Evolutionary conservation across 2,888 invertebrate species (phyloP), one percentile per base, ranked within the genome.

Genomic region (Germaria angustata): DNA sequence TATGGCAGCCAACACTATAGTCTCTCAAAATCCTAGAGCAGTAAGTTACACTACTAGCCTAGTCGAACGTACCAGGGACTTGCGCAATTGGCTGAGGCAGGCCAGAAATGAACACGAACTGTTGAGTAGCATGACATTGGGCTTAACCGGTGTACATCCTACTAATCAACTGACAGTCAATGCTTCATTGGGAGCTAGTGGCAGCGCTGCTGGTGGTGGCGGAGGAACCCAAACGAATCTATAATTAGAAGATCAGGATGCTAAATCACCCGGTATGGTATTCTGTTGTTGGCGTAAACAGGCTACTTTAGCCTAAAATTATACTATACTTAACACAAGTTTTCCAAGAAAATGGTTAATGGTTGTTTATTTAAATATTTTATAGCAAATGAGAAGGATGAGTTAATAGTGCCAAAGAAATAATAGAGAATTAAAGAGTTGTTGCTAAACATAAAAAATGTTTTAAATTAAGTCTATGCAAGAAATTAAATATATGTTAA

Each of bases 71-170:
- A 94, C 94, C 1, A 91, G 93, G 72, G 94, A 94, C 86, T 90
- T 94, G 79, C 92, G 94, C 81, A 94, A 94, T 86, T 95, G 94
- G 95, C 88, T 95, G 78, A 92, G 93, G 15, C 94, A 94, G 85
- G 91, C 91, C 0, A 91, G 91, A 86, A 90, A 88, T 51, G 91
- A 91, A 88, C 91, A 91, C 59, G 91, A 91, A 24, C 84, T 91
- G 0, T 55, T 79, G 5, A 82, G n/a, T 44, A 73, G 79, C 65
- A 82, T 79, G 75, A 57, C 79, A n/a, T n/a, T 83, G 17, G 83
- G 79, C 2, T 32, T 66, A n/a, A 69, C 61, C 9, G 77, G 77
- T 15, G 68, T 69, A 13, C 72, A 68, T 34, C 22, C 69, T 24
- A 41, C 15, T 5, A 68, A 53, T 13, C 80, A 72, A 24, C 34